phyloP scores from a whole-genome alignment of 2,888 invertebrate genomes.

The Diarsia rubi region DNA sequence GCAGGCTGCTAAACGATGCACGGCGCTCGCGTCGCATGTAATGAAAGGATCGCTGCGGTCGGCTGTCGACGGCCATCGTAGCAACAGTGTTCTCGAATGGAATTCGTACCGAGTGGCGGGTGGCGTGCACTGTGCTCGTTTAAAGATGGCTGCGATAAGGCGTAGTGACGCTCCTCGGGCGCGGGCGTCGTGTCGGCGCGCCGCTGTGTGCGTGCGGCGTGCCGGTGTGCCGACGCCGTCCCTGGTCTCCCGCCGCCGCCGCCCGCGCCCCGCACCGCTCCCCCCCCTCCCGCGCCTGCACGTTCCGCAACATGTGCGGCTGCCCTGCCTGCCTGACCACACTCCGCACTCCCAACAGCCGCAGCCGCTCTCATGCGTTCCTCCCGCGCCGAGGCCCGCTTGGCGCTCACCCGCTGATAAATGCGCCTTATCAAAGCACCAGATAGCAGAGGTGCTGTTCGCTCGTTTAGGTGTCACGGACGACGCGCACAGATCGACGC shows the following conservation, averaged over 20 bases:
- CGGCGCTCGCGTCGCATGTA: conserved; percentile 74
- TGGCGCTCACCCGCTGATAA: conserved; percentile 79
- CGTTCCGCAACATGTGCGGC: conserved; percentile 89
- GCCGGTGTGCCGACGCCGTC: conserved; percentile 82
- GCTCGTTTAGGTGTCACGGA: conserved; percentile 89
- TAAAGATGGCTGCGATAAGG: conserved; percentile 90
- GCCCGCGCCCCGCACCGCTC: conserved; percentile 59
- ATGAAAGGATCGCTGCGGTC: conserved; percentile 85
- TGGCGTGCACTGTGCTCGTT: conserved; percentile 89
- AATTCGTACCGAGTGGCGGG: conserved; percentile 87
- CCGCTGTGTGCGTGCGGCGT: conserved; percentile 85
- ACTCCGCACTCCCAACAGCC: conserved; percentile 79
- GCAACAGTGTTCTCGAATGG: conserved; percentile 84
- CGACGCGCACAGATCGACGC: conserved; percentile 78
- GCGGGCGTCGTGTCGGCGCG: conserved; percentile 85
- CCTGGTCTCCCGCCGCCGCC: conserved; percentile 78
- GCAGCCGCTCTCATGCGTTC: conserved; percentile 78
- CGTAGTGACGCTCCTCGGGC: conserved; percentile 88
- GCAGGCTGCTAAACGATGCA: conserved; percentile 76
- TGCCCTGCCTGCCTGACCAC: conserved; percentile 74
- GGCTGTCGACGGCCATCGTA: conserved; percentile 78
- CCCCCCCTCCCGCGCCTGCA: conserved; percentile 70
- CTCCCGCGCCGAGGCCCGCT: conserved; percentile 83
- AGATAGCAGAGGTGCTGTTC: conserved; percentile 90
- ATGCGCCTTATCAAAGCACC: conserved; percentile 87